phyloP scores from a whole-genome alignment of 2,888 invertebrate species.

The Caenorhabditis sp. region DNA sequence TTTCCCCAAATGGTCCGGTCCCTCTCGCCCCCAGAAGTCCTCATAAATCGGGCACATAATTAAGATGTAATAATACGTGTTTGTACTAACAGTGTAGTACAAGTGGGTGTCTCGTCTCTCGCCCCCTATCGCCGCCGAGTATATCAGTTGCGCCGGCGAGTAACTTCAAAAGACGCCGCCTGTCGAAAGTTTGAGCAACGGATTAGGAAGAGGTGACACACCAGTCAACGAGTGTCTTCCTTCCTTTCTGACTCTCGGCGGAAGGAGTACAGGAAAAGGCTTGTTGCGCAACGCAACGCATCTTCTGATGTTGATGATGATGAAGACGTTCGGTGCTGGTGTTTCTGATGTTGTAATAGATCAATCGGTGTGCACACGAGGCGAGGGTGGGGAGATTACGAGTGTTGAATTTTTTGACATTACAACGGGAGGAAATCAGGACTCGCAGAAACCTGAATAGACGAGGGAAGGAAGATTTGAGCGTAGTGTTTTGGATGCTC shows the following conservation, averaged over 20 bases:
- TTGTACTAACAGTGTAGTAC: slow-evolving; percentile 52
- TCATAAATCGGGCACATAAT: slow-evolving; percentile 10
- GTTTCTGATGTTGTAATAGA: slow-evolving; percentile 23
- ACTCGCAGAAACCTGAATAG: too few species aligned
- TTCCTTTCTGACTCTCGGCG: not conserved
- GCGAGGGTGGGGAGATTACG: slow-evolving; percentile 1
- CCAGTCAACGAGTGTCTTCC: slow-evolving; percentile 16
- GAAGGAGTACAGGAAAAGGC: not conserved
- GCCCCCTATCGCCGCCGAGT: slow-evolving; percentile 20
- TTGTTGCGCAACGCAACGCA: slow-evolving; percentile 45
- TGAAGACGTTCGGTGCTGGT: not conserved
- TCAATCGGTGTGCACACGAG: slow-evolving; percentile 7
- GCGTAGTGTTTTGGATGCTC: too few species aligned
- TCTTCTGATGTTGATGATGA: slow-evolving; percentile 31
- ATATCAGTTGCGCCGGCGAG: slow-evolving; percentile 60
- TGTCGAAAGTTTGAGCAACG: slow-evolving; percentile 61
- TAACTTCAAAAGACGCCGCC: slow-evolving; percentile 43
- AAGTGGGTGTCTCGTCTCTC: slow-evolving; percentile 59
- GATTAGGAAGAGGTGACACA: slow-evolving; percentile 54
- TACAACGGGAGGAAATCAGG: not conserved
- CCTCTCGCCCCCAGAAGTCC: not conserved
- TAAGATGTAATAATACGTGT: slow-evolving; percentile 16
- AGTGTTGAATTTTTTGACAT: not conserved
- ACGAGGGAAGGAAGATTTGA: too few species aligned
- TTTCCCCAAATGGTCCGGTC: too few species aligned